phyloP scores from a whole-genome alignment of 2,888 invertebrate species.

The Phytoseiulus persimilis region DNA sequence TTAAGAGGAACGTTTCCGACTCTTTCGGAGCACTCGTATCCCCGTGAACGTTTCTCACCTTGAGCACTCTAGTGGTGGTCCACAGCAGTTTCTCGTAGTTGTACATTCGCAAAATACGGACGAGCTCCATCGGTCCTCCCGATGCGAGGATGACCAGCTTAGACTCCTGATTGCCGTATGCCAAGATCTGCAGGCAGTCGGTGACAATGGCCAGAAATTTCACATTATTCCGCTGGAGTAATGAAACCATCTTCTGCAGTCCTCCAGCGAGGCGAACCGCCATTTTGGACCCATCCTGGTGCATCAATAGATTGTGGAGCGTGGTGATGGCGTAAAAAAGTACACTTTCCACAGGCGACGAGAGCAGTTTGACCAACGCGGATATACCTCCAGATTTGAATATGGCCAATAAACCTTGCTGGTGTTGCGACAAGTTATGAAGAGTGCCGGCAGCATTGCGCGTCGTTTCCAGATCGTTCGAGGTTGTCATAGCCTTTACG shows the following conservation, averaged over 20 bases:
- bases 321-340: constrained; percentile 98
- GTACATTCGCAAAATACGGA: constrained; percentile 92
- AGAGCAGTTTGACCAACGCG: constrained; percentile 86
- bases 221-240: constrained; percentile 90
- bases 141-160: constrained; percentile 88
- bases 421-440: constrained; percentile 94
- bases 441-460: constrained; percentile 94
- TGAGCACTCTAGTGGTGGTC: constrained; percentile 96
- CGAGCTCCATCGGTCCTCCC: constrained; percentile 89
- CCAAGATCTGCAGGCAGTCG: constrained; percentile 93
- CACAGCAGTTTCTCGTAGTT: constrained; percentile 96
- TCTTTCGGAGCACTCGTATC: not conserved
- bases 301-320: constrained; percentile 87
- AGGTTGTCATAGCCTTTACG: constrained; percentile 86
- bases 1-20: not conserved
- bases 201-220: constrained; percentile 97
- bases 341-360: constrained; percentile 89
- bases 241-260: constrained; percentile 91
- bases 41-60: constrained; percentile 51
- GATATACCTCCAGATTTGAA: constrained; percentile 99
- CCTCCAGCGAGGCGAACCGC: constrained; percentile 93
- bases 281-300: constrained; percentile 97
- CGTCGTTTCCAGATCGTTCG: constrained; percentile 90
- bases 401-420: constrained; percentile 90
- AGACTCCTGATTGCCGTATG: constrained; percentile 95